phyloP scores from a whole-genome alignment of 2,113 vertebrate species.

The Dromaius novaehollandiae region DNA sequence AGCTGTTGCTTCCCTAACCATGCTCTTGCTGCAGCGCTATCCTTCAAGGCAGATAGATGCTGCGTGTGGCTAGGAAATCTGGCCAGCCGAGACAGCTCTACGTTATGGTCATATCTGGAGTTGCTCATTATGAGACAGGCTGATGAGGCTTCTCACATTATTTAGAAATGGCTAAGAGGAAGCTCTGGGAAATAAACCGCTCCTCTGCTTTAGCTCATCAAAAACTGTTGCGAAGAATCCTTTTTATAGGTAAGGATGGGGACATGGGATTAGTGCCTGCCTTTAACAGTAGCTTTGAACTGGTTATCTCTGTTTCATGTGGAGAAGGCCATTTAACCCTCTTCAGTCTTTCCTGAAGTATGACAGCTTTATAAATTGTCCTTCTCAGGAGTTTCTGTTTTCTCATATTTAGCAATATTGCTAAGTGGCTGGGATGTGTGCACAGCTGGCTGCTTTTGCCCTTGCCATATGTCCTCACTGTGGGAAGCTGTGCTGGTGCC shows the following conservation, averaged over 20 bases:
- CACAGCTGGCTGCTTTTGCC: neutral
- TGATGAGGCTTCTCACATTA: neutral
- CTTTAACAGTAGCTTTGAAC: neutral
- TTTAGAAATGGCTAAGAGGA: neutral
- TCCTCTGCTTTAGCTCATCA: neutral
- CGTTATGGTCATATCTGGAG: neutral
- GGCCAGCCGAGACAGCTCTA: neutral
- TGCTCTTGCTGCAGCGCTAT: neutral
- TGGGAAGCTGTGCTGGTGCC: neutral
- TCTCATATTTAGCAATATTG: neutral
- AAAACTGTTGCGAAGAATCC: neutral
- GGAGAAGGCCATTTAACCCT: neutral
- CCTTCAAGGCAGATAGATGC: neutral
- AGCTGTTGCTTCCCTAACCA: conserved; percentile 23
- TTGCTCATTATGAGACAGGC: neutral
- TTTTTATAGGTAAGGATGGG: neutral
- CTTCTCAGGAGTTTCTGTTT: neutral
- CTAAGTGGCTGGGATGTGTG: neutral
- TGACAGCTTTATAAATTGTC: neutral
- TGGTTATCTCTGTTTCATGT: neutral
- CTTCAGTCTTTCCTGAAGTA: neutral
- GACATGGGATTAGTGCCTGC: accelerated
- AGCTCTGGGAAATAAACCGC: neutral
- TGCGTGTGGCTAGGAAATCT: neutral
- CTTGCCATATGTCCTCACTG: neutral